These are phyloP conservation scores for Oedothorax gibbosus DNA, from an alignment of 1,140 invertebrate genomes.

Conservation along the genomic window DNA sequence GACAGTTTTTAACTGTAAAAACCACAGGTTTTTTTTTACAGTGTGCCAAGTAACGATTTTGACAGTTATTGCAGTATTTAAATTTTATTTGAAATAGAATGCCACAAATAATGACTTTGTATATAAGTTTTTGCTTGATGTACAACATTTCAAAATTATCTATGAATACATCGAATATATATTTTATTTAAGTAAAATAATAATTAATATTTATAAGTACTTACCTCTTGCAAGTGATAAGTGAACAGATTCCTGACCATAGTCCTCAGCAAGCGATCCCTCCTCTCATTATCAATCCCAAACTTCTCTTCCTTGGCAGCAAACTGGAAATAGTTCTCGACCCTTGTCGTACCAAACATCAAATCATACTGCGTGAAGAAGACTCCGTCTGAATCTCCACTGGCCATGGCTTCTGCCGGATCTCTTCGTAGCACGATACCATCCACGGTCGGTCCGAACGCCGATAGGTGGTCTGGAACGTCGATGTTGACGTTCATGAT, in stretches of 20 bases:
- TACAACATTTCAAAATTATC: too few species aligned
- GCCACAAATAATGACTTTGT: too few species aligned
- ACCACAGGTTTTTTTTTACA: too few species aligned
- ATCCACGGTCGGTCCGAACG: slow-evolving; percentile 91
- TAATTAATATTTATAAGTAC: slow-evolving; percentile 78
- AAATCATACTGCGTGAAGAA: slow-evolving; percentile 80
- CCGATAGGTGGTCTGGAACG: slow-evolving; percentile 83
- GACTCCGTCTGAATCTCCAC: slow-evolving; percentile 19
- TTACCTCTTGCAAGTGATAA: slow-evolving; percentile 79
- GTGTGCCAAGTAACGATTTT: too few species aligned
- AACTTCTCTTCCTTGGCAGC: slow-evolving; percentile 88
- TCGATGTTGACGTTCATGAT: slow-evolving; percentile 75
- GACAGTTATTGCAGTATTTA: too few species aligned
- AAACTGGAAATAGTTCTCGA: slow-evolving; percentile 89
- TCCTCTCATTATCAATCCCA: slow-evolving; percentile 89
- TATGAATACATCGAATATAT: too few species aligned
- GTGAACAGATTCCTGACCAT: slow-evolving; percentile 79
- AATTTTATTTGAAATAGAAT: too few species aligned
- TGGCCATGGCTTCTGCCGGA: slow-evolving; percentile 64
- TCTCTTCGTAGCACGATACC: slow-evolving; percentile 71
- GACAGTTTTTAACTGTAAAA: too few species aligned
- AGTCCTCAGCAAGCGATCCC: slow-evolving; percentile 91
- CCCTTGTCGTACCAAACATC: slow-evolving; percentile 90
- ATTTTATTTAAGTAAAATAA: too few species aligned
- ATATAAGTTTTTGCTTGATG: too few species aligned